Percentiles rank a stretch among this genome's conserved stretches.
phyloP scores from a whole-genome alignment of 2,113 vertebrate species.

The Leuciscus idus region DNA sequence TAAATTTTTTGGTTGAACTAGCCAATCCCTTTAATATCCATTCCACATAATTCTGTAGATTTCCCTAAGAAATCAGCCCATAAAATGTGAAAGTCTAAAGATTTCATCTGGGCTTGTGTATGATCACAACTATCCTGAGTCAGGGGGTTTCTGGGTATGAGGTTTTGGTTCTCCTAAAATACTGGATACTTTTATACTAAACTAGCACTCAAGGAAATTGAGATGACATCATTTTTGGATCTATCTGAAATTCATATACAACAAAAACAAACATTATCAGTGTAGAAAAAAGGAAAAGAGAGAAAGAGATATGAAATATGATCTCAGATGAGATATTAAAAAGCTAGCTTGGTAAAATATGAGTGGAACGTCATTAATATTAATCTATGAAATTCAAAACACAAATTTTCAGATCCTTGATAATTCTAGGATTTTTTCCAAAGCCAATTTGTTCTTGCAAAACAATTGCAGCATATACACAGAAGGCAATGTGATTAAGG shows the following conservation, averaged over 20 bases:
- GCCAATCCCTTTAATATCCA: background rate
- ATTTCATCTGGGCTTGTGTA: background rate
- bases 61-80: background rate
- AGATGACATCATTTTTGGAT: background rate
- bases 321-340: background rate
- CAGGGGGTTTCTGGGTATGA: slow-evolving; percentile 12
- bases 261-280: background rate
- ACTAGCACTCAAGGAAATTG: background rate
- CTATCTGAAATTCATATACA: background rate
- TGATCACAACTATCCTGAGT: background rate
- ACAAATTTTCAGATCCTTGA: background rate
- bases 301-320: background rate
- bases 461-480: background rate
- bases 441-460: slow-evolving; percentile 18
- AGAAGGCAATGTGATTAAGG: background rate
- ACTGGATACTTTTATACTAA: background rate
- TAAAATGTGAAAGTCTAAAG: background rate
- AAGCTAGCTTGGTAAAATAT: background rate
- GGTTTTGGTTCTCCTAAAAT: background rate
- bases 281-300: background rate
- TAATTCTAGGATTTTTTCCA: background rate
- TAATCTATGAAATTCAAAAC: background rate
- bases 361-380: background rate
- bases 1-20: too few relatives aligned
- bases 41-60: background rate